A percentile compares a stretch with the other conserved stretches of the same genome.
Evolutionary conservation across 2,797 vertebrate species (phyloP).

Genomic region (Acipenser oxyrinchus): DNA sequence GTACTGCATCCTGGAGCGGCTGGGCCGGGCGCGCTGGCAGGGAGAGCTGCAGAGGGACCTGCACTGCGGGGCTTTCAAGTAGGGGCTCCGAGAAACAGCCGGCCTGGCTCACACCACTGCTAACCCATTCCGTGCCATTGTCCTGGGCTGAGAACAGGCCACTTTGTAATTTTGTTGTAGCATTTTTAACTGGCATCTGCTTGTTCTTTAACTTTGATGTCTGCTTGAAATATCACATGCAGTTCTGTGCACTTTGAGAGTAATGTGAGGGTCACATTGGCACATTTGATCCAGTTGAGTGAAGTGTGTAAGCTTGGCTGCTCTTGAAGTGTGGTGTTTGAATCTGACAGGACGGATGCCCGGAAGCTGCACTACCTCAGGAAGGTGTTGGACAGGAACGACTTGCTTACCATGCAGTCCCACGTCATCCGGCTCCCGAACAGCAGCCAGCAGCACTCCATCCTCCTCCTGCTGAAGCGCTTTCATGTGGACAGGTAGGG

Average conservation of each 20-base stretch:
- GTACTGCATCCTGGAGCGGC: conserved; percentile 86
- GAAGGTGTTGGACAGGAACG: conserved; percentile 69
- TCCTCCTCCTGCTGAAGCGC: conserved; percentile 82
- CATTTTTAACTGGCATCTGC: no score
- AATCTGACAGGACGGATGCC: conserved; percentile 70
- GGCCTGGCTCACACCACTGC: no score
- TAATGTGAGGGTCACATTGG: no score
- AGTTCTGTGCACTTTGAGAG: no score
- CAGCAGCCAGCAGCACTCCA: conserved; percentile 79
- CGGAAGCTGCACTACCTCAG: conserved; percentile 90
- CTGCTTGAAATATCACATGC: no score
- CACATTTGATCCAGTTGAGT: no score
- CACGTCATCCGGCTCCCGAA: conserved; percentile 63
- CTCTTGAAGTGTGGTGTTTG: background rate
- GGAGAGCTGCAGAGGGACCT: conserved; percentile 90
- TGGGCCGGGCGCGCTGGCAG: conserved; percentile 88
- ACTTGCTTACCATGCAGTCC: conserved; percentile 82
- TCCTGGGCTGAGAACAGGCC: no score
- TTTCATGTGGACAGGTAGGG: conserved; percentile 83
- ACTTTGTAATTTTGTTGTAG: no score
- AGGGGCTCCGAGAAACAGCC: conserved; percentile 18
- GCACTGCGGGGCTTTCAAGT: conserved; percentile 78
- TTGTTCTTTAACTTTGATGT: no score
- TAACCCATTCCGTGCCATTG: no score
- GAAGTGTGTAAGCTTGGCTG: no score